These are phyloP conservation scores for Sebastes dallii DNA, from an alignment of 2,797 vertebrate species.

Conservation along the genomic window DNA sequence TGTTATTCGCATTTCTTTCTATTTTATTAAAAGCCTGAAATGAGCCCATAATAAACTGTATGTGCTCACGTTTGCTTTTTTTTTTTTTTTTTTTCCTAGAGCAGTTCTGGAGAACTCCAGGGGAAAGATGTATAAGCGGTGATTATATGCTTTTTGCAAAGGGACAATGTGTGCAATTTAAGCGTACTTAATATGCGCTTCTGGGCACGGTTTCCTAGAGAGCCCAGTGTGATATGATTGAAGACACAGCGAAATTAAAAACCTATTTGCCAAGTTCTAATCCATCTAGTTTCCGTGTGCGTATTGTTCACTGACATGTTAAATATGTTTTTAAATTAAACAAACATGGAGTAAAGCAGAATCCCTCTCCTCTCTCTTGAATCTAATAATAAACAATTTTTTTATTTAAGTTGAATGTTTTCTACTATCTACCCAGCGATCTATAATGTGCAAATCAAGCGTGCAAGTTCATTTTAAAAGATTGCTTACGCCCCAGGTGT, in stretches of 20 bases:
- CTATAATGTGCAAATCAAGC: background rate
- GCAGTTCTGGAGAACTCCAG: background rate
- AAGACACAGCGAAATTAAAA: background rate
- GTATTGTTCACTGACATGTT: background rate
- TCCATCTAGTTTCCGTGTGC: background rate
- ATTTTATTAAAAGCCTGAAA: background rate
- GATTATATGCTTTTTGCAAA: background rate
- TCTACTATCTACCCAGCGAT: background rate
- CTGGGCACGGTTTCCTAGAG: background rate
- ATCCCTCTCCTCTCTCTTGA: background rate
- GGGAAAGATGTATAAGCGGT: background rate
- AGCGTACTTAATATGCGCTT: background rate
- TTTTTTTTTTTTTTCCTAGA: too few relatives aligned
- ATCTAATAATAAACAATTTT: background rate
- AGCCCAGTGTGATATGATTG: background rate
- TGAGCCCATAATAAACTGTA: background rate
- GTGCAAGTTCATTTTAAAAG: background rate
- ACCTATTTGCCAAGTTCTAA: background rate
- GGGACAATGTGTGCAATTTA: background rate
- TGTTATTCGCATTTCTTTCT: background rate
- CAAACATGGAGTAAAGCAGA: background rate
- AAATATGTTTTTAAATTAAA: background rate
- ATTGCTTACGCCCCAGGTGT: background rate
- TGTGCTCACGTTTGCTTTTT: rapidly evolving
- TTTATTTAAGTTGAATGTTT: background rate